A percentile compares a stretch with the other conserved stretches of the same genome.
These are phyloP conservation scores for Leucania comma DNA, from an alignment of 2,888 invertebrate species.

Conservation along the genomic window DNA sequence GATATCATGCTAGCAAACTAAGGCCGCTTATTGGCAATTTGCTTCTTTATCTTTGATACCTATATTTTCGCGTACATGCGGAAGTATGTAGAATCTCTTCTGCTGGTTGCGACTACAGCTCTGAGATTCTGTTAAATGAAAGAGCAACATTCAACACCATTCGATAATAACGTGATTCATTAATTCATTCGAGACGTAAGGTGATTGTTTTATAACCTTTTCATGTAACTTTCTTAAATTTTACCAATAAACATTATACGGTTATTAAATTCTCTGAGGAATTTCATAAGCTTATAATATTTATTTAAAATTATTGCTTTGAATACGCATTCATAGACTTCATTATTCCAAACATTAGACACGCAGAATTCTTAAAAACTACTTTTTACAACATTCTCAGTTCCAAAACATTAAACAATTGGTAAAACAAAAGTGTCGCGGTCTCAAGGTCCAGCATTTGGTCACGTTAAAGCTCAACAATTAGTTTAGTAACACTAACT, in stretches of 20 bases:
- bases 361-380: not conserved
- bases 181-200: not conserved
- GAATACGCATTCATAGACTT: not conserved
- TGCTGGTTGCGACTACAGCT: not conserved
- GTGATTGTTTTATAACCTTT: not conserved
- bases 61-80: no score
- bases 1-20: not conserved
- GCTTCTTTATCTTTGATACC: no score
- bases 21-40: no score
- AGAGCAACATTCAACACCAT: not conserved
- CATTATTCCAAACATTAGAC: not conserved
- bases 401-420: slow-evolving; percentile 1
- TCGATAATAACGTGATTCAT: not conserved
- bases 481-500: slow-evolving; percentile 61
- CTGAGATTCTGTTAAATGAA: not conserved
- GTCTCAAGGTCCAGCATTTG: slow-evolving; percentile 44
- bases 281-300: not conserved
- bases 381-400: not conserved
- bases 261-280: not conserved
- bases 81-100: not conserved
- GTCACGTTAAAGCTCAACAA: slow-evolving; percentile 53
- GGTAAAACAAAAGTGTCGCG: slow-evolving; percentile 25
- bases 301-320: no score
- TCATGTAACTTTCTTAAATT: not conserved
- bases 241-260: not conserved